phyloP scores from a whole-genome alignment of 2,113 vertebrate species.

The Pitta sordida region DNA sequence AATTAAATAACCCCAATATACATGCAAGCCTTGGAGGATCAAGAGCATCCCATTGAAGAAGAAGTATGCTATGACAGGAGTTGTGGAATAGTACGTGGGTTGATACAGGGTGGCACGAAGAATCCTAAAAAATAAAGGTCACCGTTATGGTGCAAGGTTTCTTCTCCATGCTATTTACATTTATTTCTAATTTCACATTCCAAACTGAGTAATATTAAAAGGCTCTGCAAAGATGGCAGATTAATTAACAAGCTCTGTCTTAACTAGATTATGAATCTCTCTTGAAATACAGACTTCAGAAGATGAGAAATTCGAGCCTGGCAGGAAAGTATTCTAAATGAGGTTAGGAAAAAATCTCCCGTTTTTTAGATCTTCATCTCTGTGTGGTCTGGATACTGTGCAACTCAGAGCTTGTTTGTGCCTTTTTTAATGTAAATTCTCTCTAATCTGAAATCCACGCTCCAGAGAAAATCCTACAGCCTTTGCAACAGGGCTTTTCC shows the following conservation, averaged over 20 bases:
- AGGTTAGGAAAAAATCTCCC: neutral
- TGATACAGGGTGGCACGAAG: constrained; percentile 86
- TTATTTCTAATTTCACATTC: neutral
- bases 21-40: constrained; percentile 82
- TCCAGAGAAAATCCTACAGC: constrained; percentile 18
- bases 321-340: neutral
- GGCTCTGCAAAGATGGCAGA: neutral
- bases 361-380: neutral
- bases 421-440: neutral
- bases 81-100: constrained; percentile 76
- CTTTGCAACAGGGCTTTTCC: neutral
- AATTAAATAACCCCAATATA: constrained; percentile 92
- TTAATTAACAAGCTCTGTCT: neutral
- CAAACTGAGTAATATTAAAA: neutral
- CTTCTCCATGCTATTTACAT: neutral
- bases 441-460: constrained; percentile 27
- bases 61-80: constrained; percentile 87
- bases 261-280: neutral
- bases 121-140: constrained; percentile 75
- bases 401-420: neutral
- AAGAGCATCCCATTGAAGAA: constrained; percentile 87
- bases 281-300: neutral
- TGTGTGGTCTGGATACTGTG: constrained; percentile 7
- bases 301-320: neutral
- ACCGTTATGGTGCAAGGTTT: neutral